A percentile compares a stretch with the other conserved stretches of the same genome.
Evolutionary conservation across 2,888 invertebrate species (phyloP).

Genomic region (Hofmannophila pseudospretella): DNA sequence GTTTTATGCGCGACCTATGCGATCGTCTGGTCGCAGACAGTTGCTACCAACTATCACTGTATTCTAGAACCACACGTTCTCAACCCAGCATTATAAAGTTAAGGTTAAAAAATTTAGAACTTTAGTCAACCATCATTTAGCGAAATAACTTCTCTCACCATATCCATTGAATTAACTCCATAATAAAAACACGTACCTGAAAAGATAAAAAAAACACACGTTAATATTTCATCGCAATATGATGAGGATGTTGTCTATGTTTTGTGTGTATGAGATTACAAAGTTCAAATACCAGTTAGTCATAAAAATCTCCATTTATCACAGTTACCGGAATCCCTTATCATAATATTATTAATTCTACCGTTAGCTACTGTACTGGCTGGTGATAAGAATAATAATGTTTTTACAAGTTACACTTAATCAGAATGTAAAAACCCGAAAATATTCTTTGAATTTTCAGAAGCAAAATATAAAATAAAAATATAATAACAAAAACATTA

Average conservation of each 20-base stretch:
- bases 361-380: neutral
- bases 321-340: conserved; percentile 10
- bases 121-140: no score
- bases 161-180: conserved; percentile 9
- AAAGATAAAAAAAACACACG: conserved; percentile 29
- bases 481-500: conserved; percentile 12
- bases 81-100: no score
- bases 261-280: no score
- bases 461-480: neutral
- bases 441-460: neutral
- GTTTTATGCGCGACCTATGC: conserved; percentile 21
- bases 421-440: neutral
- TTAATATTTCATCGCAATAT: conserved; percentile 21
- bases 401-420: neutral
- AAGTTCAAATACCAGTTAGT: conserved; percentile 11
- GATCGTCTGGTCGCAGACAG: conserved; percentile 27
- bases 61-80: no score
- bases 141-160: conserved; percentile 3
- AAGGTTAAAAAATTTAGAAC: no score
- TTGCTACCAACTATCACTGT: no score
- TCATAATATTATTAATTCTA: neutral
- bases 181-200: conserved; percentile 41
- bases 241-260: no score
- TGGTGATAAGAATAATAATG: neutral
- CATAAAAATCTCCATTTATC: conserved; percentile 10